These are phyloP conservation scores for Euzophera pinguis DNA, from an alignment of 2,888 invertebrate genomes.

Conservation along the genomic window DNA sequence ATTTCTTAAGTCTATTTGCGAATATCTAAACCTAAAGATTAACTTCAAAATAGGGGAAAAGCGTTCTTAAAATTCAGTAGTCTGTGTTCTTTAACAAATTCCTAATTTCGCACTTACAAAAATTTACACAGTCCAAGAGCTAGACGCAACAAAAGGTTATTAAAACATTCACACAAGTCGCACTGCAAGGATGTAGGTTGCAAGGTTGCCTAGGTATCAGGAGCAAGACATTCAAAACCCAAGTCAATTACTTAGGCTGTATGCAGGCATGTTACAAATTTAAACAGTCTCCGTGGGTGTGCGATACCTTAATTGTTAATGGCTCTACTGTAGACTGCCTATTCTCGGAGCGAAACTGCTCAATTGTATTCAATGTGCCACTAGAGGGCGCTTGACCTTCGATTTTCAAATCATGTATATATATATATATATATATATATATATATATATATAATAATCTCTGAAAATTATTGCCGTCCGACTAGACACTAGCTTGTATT, in stretches of 20 bases:
- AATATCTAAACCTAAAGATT: no score
- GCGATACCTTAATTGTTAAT: neutral
- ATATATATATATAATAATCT: no score
- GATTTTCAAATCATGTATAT: neutral
- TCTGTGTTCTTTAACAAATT: no score
- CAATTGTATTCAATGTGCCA: neutral
- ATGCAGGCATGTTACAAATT: constrained; percentile 2
- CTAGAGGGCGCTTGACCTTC: neutral
- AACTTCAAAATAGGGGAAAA: no score
- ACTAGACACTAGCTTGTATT: no score
- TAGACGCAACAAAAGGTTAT: neutral
- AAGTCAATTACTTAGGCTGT: constrained; percentile 11
- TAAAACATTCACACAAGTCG: neutral
- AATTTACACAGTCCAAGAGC: neutral
- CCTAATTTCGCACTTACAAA: no score
- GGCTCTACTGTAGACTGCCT: neutral
- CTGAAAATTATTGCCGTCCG: no score
- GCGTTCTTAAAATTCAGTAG: no score
- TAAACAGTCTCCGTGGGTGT: neutral
- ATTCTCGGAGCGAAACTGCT: neutral
- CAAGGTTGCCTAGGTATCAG: neutral
- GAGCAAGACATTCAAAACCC: neutral
- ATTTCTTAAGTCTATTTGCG: no score
- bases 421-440: no score
- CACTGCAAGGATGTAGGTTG: neutral